Conservation (phyloP, 2,113 vertebrate species). For the Ovibos moschatus region DNA sequence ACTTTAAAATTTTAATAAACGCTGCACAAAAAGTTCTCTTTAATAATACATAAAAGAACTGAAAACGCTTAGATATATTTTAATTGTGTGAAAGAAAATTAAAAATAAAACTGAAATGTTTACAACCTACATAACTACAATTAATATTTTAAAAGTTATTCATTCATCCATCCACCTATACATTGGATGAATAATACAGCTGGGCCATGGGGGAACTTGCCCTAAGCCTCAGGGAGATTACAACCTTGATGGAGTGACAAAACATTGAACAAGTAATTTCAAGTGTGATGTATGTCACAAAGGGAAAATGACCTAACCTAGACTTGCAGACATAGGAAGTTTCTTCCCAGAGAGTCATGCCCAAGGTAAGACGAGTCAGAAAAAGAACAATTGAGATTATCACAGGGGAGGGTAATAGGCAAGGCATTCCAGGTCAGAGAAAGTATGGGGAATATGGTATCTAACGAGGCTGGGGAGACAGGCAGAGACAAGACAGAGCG, state of each 20-base stretch:
- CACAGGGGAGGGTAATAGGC: background rate
- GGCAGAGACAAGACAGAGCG: fast-evolving
- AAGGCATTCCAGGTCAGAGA: background rate
- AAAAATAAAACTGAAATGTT: background rate
- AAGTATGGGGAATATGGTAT: background rate
- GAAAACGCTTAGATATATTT: background rate
- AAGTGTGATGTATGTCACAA: background rate
- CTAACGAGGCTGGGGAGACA: background rate
- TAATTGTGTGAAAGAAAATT: background rate
- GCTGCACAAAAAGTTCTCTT: background rate
- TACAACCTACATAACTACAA: background rate
- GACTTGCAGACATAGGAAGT: background rate
- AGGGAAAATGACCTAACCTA: background rate
- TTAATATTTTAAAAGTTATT: background rate
- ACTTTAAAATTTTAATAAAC: background rate
- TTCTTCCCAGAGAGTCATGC: background rate
- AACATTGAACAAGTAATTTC: background rate
- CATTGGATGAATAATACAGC: background rate
- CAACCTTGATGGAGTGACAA: background rate
- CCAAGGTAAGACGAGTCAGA: background rate
- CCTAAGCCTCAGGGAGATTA: background rate
- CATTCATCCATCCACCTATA: background rate
- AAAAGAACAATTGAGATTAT: background rate
- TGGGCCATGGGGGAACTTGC: background rate
- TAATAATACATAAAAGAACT: background rate